A percentile compares a stretch with the other conserved stretches of the same genome.
Evolutionary conservation across 2,888 invertebrate genomes (phyloP).

Genomic region (Anarsia innoxiella): DNA sequence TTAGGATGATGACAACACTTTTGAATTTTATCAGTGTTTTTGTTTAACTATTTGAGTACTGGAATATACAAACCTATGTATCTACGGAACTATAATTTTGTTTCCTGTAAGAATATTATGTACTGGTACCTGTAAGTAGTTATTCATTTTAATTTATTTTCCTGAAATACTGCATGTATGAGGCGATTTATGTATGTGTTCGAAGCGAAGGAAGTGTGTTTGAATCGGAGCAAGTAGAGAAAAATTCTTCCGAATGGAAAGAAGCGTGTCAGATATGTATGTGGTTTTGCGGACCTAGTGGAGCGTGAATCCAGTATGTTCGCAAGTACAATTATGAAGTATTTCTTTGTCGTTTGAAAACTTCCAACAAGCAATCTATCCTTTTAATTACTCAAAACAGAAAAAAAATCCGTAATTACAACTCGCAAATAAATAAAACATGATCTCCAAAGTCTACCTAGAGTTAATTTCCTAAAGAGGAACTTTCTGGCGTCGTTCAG

Average conservation of each 20-base stretch:
- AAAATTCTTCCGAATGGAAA: no score
- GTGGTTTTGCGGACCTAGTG: no score
- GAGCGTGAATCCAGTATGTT: background rate
- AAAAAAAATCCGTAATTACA: constrained; percentile 12
- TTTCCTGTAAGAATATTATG: no score
- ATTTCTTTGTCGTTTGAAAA: constrained; percentile 7
- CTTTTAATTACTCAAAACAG: constrained; percentile 9
- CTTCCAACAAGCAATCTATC: constrained; percentile 4
- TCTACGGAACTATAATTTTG: no score
- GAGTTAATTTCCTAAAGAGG: constrained; percentile 32
- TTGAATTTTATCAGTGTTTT: background rate
- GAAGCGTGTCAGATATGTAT: no score
- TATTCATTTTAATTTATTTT: no score
- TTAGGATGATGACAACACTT: background rate
- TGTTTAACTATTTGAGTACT: no score
- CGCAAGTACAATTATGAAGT: background rate
- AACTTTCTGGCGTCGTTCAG: constrained; percentile 26
- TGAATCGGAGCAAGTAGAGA: no score
- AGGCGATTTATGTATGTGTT: background rate
- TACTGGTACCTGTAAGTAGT: no score
- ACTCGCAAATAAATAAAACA: constrained; percentile 29
- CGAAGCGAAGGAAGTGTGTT: no score
- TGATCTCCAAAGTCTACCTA: constrained; percentile 28
- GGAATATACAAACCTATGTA: no score
- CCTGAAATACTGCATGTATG: background rate